Base-by-base conservation (phyloP, 1,140 invertebrate genomes). In the Drosophila sulfurigaster region DNA sequence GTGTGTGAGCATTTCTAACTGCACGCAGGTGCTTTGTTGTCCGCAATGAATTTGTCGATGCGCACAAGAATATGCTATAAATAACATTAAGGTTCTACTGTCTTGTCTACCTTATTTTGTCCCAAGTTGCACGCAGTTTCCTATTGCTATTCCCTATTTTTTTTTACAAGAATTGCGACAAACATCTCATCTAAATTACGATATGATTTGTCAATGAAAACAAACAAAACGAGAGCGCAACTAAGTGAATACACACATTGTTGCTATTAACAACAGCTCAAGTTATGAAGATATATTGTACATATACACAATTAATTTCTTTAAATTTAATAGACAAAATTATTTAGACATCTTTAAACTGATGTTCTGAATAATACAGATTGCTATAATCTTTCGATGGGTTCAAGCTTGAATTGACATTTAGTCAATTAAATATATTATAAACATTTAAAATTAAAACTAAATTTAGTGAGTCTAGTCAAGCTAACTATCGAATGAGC, bases 11-110 rank as follows among this genome's bases (percentile, higher is more conserved):
- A 41, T 46, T 62, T 56, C 20, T 41, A 45, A 20, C 56, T 56
- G 52, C 58, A 63, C 46, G 38, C 82, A 87, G 82, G 77, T 88
- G 73, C 51, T 59, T 59, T 75, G 60, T 46, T 72, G 69, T 45
- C 25, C 49, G n/a, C 54, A 35, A 51, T 75, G 13, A 81, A 86
- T 73, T 74, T 68, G 64, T 46, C 11, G 35, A 2, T 49, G 46
- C 59, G 49, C 63, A 71, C 68, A 88, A 79, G 74, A 58, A 49
- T 35, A 25, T 25, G 62, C 79, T 88, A 78, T 82, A 86, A 82
- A 82, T 82, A 79, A 86, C 64, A 71, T 65, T 58, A 75, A 11
- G n/a, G 4, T n/a, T 41, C 38, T 2, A 13, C n/a, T 43, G 11
- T 0, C 38, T 41, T 43, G 11, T 10, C 38, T 41, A n/a, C 7